These are phyloP conservation scores for Mystacornis crossleyi DNA, from an alignment of 2,113 vertebrate genomes.

Conservation along the genomic window DNA sequence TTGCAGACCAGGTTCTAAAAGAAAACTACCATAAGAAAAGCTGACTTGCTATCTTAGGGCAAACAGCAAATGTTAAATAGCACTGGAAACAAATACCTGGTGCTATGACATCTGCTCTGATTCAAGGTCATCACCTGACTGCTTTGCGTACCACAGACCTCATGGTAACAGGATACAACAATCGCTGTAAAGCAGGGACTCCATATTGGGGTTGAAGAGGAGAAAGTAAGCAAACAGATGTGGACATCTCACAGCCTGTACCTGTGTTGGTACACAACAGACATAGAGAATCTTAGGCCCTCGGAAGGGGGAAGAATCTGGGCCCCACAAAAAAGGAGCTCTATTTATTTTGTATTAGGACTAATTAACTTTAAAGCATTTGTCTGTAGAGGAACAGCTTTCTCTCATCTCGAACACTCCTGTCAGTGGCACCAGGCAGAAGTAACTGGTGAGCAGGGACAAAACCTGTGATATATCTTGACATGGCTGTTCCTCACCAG, in stretches of 20 bases:
- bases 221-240: not conserved
- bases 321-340: not conserved
- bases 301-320: fast-evolving
- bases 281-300: not conserved
- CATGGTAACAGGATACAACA: not conserved
- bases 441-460: not conserved
- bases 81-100: not conserved
- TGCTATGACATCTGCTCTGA: not conserved
- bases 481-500: not conserved
- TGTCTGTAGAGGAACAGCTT: not conserved
- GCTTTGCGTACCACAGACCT: not conserved
- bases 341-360: not conserved
- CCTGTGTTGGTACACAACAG: not conserved
- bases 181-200: not conserved
- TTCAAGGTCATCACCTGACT: not conserved
- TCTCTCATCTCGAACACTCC: fast-evolving
- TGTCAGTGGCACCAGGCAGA: not conserved
- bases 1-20: not conserved
- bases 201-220: not conserved
- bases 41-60: not conserved
- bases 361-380: not conserved
- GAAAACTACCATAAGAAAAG: not conserved
- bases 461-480: not conserved
- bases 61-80: not conserved
- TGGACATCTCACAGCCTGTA: not conserved